A percentile compares a stretch with the other conserved stretches of the same genome.
Evolutionary conservation across 2,888 invertebrate species (phyloP).

Genomic region (Bedellia somnulentella): DNA sequence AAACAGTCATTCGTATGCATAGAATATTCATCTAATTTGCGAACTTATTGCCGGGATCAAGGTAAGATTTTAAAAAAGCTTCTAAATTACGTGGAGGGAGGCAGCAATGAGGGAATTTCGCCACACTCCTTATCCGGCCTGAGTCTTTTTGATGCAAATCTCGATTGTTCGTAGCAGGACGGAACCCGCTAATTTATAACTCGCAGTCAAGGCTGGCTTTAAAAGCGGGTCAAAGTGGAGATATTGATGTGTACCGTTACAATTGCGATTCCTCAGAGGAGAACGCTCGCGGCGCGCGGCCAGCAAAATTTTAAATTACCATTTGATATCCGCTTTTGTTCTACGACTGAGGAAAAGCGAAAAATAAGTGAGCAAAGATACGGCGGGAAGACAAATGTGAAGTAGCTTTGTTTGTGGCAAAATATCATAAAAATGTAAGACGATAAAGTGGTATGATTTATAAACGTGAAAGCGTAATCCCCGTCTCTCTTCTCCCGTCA

Average conservation of each 20-base stretch:
- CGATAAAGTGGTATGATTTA: slow-evolving; percentile 36
- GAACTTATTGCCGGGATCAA: slow-evolving; percentile 34
- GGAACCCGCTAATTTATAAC: slow-evolving; percentile 23
- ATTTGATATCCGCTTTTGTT: slow-evolving; percentile 36
- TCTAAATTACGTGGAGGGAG: slow-evolving; percentile 11
- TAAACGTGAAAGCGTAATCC: too few relatives aligned
- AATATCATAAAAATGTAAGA: slow-evolving; percentile 39
- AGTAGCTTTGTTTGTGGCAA: slow-evolving; percentile 36
- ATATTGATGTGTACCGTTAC: too few relatives aligned
- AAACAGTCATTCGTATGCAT: slow-evolving; percentile 32
- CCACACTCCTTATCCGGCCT: slow-evolving; percentile 3
- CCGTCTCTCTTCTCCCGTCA: too few relatives aligned
- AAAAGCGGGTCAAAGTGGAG: too few relatives aligned
- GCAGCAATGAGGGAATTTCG: slow-evolving; percentile 14
- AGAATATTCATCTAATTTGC: slow-evolving; percentile 33
- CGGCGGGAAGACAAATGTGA: slow-evolving; percentile 30
- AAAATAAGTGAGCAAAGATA: slow-evolving; percentile 29
- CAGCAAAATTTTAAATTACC: slow-evolving; percentile 36
- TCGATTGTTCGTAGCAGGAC: slow-evolving; percentile 25
- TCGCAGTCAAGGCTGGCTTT: too few relatives aligned
- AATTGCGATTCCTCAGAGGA: too few relatives aligned
- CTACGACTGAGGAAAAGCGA: slow-evolving; percentile 12
- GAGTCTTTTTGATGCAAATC: slow-evolving; percentile 27
- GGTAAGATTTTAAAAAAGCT: slow-evolving; percentile 27
- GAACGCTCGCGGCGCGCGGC: slow-evolving; percentile 6